Percentiles rank a stretch among this genome's conserved stretches.
phyloP scores from a whole-genome alignment of 2,888 invertebrate species.

The Pheosia tremula region DNA sequence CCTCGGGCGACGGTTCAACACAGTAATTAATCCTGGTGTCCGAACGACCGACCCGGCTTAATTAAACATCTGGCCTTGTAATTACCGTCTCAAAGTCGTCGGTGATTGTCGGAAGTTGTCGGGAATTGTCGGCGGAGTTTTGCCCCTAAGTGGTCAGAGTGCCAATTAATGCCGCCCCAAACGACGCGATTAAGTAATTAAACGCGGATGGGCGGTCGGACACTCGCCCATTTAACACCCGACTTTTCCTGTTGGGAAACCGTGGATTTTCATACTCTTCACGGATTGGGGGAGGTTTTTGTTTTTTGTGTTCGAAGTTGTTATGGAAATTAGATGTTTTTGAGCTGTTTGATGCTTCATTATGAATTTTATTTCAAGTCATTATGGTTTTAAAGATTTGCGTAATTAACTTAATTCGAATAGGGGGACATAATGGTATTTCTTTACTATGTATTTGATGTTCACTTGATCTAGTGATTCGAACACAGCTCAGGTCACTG shows the following conservation, averaged over 20 bases:
- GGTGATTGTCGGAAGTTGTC: conserved; percentile 66
- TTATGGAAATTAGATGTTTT: conserved; percentile 39
- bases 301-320: conserved; percentile 40
- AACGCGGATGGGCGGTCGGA: conserved; percentile 76
- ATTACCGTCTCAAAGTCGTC: conserved; percentile 74
- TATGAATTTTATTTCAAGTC: conserved; percentile 29
- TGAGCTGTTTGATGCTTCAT: conserved; percentile 31
- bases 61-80: conserved; percentile 83
- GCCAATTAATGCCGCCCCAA: conserved; percentile 77
- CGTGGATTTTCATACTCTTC: conserved; percentile 55
- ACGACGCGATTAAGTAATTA: conserved; percentile 82
- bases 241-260: conserved; percentile 66
- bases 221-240: conserved; percentile 68
- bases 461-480: no score
- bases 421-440: background rate
- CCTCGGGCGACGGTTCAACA: conserved; percentile 51
- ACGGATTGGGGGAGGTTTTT: conserved; percentile 39
- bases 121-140: conserved; percentile 60
- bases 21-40: conserved; percentile 78
- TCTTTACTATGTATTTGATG: background rate
- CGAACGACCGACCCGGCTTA: conserved; percentile 68
- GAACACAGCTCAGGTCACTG: no score
- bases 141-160: conserved; percentile 72
- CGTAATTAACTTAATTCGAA: background rate
- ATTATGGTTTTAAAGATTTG: conserved; percentile 7